A percentile compares a stretch with the other conserved stretches of the same genome.
Evolutionary conservation across 2,797 vertebrate genomes (phyloP).

Genomic region (Phalloptychus januarius): DNA sequence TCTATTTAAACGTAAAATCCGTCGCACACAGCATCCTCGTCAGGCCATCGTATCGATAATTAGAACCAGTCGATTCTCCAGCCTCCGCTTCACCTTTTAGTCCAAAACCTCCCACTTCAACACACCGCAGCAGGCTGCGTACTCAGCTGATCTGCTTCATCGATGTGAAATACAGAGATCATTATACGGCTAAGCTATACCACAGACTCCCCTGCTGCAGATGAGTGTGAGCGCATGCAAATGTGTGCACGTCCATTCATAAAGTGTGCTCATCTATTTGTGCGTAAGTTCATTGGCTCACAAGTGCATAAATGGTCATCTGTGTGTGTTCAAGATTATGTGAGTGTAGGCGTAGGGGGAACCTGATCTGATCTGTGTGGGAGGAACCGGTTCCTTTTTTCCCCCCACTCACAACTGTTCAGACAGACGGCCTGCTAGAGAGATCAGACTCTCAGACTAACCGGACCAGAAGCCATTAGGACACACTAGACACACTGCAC

Average conservation of each 20-base stretch:
- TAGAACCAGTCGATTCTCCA: slow-evolving; percentile 61
- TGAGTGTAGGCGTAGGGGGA: slow-evolving; percentile 74
- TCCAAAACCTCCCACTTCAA: slow-evolving; percentile 76
- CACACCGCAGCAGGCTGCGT: slow-evolving; percentile 64
- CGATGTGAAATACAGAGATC: slow-evolving; percentile 76
- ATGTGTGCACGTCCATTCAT: slow-evolving; percentile 47
- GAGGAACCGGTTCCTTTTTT: slow-evolving; percentile 67
- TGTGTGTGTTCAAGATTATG: slow-evolving; percentile 58
- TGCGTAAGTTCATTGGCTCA: slow-evolving; percentile 60
- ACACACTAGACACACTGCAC: slow-evolving; percentile 66
- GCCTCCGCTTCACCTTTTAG: slow-evolving; percentile 70
- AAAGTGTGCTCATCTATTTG: slow-evolving; percentile 55
- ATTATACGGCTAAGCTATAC: slow-evolving; percentile 78
- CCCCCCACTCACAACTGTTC: slow-evolving; percentile 52
- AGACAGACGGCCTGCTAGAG: slow-evolving; percentile 81
- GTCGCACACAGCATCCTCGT: slow-evolving; percentile 67
- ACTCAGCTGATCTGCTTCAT: slow-evolving; percentile 79
- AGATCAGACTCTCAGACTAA: slow-evolving; percentile 80
- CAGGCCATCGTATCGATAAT: slow-evolving; percentile 67
- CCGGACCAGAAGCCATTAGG: slow-evolving; percentile 80
- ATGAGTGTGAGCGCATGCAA: slow-evolving; percentile 24
- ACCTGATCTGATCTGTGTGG: slow-evolving; percentile 80
- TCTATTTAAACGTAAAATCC: slow-evolving; percentile 43
- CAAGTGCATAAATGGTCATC: slow-evolving; percentile 70
- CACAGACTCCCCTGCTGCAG: slow-evolving; percentile 62